Evolutionary conservation across 2,113 vertebrate species (phyloP).

Genomic region (Rafetus swinhoei): DNA sequence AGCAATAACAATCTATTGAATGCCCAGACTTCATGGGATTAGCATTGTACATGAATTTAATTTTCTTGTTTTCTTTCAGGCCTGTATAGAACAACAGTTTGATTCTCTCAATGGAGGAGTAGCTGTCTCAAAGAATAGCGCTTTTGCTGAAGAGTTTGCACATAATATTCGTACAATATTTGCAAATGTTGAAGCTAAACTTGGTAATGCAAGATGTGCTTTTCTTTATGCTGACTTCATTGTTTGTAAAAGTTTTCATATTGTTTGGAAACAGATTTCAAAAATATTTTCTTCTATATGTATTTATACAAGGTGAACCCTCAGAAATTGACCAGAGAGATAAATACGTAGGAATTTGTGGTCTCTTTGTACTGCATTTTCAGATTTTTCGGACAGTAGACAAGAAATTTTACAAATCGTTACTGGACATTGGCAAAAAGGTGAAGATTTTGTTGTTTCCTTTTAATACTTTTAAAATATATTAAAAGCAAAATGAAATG

Average conservation of each 20-base stretch:
- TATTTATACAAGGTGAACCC: conserved; percentile 88
- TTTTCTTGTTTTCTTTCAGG: conserved; percentile 78
- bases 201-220: conserved; percentile 82
- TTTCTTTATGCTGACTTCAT: not conserved
- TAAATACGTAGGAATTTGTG: conserved; percentile 92
- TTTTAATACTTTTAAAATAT: conserved; percentile 22
- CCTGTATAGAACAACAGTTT: conserved; percentile 96
- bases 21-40: not conserved
- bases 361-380: conserved; percentile 95
- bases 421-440: conserved; percentile 97
- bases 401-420: conserved; percentile 95
- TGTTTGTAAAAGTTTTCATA: conserved; percentile 19
- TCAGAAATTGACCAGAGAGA: conserved; percentile 98
- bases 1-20: not conserved
- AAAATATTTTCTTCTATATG: not conserved
- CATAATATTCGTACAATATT: conserved; percentile 93
- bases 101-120: conserved; percentile 90
- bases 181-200: conserved; percentile 90
- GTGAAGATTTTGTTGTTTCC: conserved; percentile 73
- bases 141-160: conserved; percentile 96
- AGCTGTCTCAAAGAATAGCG: conserved; percentile 91
- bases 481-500: not conserved
- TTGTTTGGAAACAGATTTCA: conserved; percentile 25
- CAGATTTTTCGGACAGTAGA: conserved; percentile 95
- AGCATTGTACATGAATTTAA: not conserved